These are phyloP conservation scores for Elysia chlorotica DNA, from an alignment of 1,140 invertebrate species.

Conservation along the genomic window DNA sequence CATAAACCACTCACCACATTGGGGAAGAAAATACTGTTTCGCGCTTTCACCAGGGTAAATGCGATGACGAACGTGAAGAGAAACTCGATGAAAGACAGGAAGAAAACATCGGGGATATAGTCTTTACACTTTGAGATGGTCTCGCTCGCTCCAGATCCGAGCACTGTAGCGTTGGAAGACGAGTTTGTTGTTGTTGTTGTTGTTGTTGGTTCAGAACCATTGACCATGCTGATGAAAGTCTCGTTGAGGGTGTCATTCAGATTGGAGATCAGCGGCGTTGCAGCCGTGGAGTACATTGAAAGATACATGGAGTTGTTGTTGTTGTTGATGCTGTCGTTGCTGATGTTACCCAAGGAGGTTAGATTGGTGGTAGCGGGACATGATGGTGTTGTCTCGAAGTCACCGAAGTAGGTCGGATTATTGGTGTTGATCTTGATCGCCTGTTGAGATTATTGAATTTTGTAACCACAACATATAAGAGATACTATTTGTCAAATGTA, in stretches of 20 bases:
- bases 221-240: too few relatives aligned
- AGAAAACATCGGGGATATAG: conserved; percentile 76
- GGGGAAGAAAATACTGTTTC: conserved; percentile 92
- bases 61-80: conserved; percentile 26
- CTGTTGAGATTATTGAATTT: neutral
- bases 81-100: conserved; percentile 65
- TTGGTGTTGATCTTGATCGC: conserved; percentile 4
- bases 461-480: too few relatives aligned
- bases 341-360: too few relatives aligned
- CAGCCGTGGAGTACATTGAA: too few relatives aligned
- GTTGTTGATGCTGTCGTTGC: too few relatives aligned
- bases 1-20: conserved; percentile 60
- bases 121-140: neutral
- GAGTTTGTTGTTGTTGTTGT: neutral
- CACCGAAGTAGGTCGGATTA: neutral
- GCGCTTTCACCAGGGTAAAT: conserved; percentile 68
- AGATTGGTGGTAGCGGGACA: neutral
- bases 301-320: too few relatives aligned
- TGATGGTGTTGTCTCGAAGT: neutral
- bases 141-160: too few relatives aligned
- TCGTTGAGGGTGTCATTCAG: too few relatives aligned
- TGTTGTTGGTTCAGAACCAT: too few relatives aligned
- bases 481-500: too few relatives aligned
- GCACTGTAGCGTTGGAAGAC: conserved; percentile 1
- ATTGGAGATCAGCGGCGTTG: too few relatives aligned